Evolutionary conservation across 2,888 invertebrate genomes (phyloP).

Genomic region (Drosophila tanythrix): DNA sequence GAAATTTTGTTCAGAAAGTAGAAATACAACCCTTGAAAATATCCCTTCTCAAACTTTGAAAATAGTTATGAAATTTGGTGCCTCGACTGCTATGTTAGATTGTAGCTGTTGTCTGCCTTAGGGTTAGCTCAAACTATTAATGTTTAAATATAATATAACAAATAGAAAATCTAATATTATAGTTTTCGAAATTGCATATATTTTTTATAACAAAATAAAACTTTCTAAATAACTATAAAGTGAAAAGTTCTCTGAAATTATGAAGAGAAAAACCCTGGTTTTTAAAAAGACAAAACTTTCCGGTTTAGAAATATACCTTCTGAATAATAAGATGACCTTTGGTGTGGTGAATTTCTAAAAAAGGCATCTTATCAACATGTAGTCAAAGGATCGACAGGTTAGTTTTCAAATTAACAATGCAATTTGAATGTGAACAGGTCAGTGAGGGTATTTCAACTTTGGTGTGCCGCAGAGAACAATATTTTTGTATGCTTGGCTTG

Average conservation of each 20-base stretch:
- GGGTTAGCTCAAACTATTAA: background rate
- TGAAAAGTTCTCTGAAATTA: background rate
- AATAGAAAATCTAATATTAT: background rate
- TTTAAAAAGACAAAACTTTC: background rate
- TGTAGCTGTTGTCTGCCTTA: background rate
- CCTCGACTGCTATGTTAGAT: background rate
- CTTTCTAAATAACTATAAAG: background rate
- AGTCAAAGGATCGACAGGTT: background rate
- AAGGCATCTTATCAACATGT: background rate
- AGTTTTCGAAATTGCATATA: background rate
- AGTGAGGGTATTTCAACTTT: background rate
- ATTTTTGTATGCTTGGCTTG: background rate
- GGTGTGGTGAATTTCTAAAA: background rate
- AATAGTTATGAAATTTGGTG: background rate
- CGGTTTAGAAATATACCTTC: background rate
- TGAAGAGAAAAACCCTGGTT: background rate
- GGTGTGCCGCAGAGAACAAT: background rate
- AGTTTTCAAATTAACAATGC: background rate
- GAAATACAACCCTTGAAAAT: background rate
- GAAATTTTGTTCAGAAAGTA: background rate
- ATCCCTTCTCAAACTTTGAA: fast-evolving
- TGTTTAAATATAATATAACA: background rate
- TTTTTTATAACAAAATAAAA: background rate
- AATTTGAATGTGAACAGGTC: background rate
- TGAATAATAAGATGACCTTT: background rate